Conservation (phyloP, 53 echinoderm and acorn worm genomes). For the Astropecten irregularis region DNA sequence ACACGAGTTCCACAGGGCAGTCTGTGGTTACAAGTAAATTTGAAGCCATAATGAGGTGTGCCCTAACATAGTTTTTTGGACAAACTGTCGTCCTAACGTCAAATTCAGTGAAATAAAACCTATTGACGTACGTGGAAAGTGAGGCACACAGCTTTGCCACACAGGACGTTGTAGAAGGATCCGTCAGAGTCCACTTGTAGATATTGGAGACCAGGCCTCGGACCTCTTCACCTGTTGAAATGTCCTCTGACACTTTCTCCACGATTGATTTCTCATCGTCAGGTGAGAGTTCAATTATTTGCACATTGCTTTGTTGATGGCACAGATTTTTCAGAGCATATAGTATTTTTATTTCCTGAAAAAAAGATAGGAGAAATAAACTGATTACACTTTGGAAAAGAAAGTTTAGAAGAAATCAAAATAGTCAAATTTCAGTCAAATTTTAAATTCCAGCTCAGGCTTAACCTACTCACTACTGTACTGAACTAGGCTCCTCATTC, state of each 20-base stretch:
- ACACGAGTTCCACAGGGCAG: too few species aligned
- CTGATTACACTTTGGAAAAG: too few species aligned
- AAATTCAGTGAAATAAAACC: neutral
- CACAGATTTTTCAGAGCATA: constrained; percentile 31
- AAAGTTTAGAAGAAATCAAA: neutral
- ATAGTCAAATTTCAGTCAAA: neutral
- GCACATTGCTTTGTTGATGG: neutral
- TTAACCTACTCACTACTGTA: too few species aligned
- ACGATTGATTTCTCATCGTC: constrained; percentile 12
- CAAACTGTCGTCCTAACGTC: too few species aligned
- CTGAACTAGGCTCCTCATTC: too few species aligned
- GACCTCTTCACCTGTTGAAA: constrained; percentile 10
- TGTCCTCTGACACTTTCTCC: constrained; percentile 7
- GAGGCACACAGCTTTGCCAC: constrained; percentile 32
- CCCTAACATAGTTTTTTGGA: too few species aligned
- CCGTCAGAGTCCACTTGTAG: constrained; percentile 20
- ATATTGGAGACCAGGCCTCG: neutral
- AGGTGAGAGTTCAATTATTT: constrained; percentile 12
- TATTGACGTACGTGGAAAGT: constrained; percentile 14
- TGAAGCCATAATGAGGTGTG: too few species aligned
- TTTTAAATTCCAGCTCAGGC: neutral
- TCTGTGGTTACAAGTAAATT: too few species aligned
- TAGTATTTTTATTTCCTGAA: constrained; percentile 23
- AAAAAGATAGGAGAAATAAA: neutral
- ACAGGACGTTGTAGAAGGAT: constrained; percentile 28